Evolutionary conservation across 2,113 vertebrate genomes (phyloP), one percentile per base, ranked within the genome.

Genomic region (Rallus limicola): DNA sequence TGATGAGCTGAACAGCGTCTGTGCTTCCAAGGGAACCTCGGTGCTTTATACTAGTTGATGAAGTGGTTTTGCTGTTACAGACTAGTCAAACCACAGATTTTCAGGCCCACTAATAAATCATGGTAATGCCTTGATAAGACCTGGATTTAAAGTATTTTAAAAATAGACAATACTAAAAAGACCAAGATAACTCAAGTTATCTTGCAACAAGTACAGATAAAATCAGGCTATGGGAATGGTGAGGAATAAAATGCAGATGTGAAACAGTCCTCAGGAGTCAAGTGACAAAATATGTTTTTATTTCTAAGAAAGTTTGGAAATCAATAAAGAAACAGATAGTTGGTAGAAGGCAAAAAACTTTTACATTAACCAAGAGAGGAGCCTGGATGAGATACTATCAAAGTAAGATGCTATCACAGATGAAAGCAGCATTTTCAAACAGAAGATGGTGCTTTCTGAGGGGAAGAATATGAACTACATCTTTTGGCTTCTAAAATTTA

Each of bases 401-500:
- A 91, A 91, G 40, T 34, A 89, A 93, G 84, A 82, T 59, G 74
- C 36, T 50, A 58, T 48, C 29, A 52, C 16, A 44, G 76, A 75
- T 42, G 36, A 90, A 92, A 40, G 55, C 31, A 88, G 33, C 28
- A 3, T 90, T 95, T 89, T 74, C 58, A 87, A 92, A 83, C 59
- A 87, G 46, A 89, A 92, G 42, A 77, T 38, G 20, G 60, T 91
- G 87, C 46, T 23, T 95, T 85, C 68, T 74, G 82, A 76, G 59
- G 86, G 31, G 59, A 82, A 94, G 34, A 91, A 82, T 80, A 85
- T 14, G 33, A 95, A 76, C n/a, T 82, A 68, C 23, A n/a, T 89
- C 63, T 88, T 90, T 46, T 70, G 52, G 42, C 20, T 93, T 93
- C 93, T 91, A 93, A 90, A 90, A 87, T 77, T 85, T 91, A 94